A percentile compares a stretch with the other conserved stretches of the same genome.
These are phyloP conservation scores for Xanthorhoe designata DNA, from an alignment of 2,888 invertebrate species.

Conservation along the genomic window DNA sequence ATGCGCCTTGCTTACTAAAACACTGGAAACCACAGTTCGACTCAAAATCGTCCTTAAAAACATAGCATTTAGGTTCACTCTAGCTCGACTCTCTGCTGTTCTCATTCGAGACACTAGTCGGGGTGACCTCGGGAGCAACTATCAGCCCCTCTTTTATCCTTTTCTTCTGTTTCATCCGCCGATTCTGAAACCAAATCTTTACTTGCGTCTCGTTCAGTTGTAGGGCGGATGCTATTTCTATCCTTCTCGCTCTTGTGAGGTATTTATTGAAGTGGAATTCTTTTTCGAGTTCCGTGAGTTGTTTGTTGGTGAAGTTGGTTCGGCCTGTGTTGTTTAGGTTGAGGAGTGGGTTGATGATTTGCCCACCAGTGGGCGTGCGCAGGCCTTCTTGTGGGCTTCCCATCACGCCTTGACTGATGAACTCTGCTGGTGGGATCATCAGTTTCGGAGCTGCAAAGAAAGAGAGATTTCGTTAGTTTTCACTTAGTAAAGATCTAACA, in stretches of 20 bases:
- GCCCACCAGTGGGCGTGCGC: constrained; percentile 80
- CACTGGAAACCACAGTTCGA: constrained; percentile 29
- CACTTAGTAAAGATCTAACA: too few species aligned
- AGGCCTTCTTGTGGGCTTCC: constrained; percentile 78
- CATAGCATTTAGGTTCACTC: constrained; percentile 44
- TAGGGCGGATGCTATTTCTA: constrained; percentile 98
- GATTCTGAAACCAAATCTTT: constrained; percentile 99
- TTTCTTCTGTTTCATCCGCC: constrained; percentile 99
- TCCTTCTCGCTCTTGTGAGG: constrained; percentile 97
- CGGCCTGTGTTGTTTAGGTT: constrained; percentile 94
- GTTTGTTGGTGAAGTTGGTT: constrained; percentile 99
- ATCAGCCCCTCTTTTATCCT: constrained; percentile 97
- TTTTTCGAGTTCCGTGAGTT: constrained; percentile 99
- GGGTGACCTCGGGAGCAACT: constrained; percentile 81
- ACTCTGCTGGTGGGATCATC: constrained; percentile 84
- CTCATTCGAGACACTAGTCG: constrained; percentile 85
- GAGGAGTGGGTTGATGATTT: constrained; percentile 80
- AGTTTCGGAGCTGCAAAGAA: constrained; percentile 88
- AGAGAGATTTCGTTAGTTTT: constrained; percentile 26
- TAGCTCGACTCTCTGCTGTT: constrained; percentile 90
- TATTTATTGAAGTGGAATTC: constrained; percentile 99
- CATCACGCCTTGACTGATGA: constrained; percentile 77
- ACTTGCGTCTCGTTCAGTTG: constrained; percentile 99
- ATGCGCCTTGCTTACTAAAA: constrained; percentile 1
- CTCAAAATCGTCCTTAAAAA: constrained; percentile 42